Evolutionary conservation across 2,888 invertebrate species (phyloP), one percentile per base, ranked within the genome.

Genomic region (Tenthredo livida): DNA sequence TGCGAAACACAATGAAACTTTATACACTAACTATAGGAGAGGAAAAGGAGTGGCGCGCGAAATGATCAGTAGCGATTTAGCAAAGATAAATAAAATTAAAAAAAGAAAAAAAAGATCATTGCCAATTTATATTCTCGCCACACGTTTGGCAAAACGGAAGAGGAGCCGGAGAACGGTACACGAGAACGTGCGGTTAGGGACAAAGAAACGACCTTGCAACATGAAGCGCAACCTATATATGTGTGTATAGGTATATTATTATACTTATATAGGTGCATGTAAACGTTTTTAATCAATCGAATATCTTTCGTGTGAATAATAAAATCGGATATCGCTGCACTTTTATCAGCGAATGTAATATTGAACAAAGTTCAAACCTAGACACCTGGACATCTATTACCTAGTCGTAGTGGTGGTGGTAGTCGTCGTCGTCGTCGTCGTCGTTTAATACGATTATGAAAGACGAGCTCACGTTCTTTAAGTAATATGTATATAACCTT

Each of bases 161-260:
- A 21, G 21, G 61, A 77, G 50, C 77, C 43, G 47, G 54, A 4
- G 77, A 77, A 77, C 77, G 77, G 77, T 77, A 77, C 77, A 77
- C 47, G 29, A 17, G 77, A 29, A 77, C 77, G 77, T 77, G 77
- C 77, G 50, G 50, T 25, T 67, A 47, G 83, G 70, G 70, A 83
- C 83, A 83, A 83, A 83, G 83, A 47, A 70, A 83, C 83, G 83
- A 83, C 83, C 83, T 83, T 83, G 83, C 67, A n/a, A 65, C 65
- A 21, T 33, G 33, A 58, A 73, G 54, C 70, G 84, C 85, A 80
- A 86, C 84, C 84, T 67, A 85, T 86, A 86, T 87, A 43, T 50
- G 6, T 50, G 15, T 15, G 5, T 47, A 9, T 37, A 37, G 33
- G 37, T 17, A 6, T 37, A n/a, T n/a, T n/a, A n/a, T n/a, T n/a